These are phyloP conservation scores for Actias luna DNA, from an alignment of 2,888 invertebrate species.

Conservation along the genomic window DNA sequence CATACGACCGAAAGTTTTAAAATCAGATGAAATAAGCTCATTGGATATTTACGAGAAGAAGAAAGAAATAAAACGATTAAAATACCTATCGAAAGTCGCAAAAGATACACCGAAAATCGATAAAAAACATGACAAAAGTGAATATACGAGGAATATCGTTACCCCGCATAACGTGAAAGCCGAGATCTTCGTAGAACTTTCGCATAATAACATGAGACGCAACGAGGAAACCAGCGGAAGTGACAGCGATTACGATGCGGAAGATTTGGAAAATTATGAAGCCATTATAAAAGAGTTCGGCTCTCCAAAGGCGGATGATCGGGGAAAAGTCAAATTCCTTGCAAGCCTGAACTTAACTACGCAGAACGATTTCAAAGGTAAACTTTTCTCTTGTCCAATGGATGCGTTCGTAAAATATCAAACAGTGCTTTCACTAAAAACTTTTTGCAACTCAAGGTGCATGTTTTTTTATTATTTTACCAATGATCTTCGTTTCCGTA, in stretches of 20 bases:
- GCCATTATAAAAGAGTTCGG: constrained; percentile 77
- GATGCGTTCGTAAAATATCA: neutral
- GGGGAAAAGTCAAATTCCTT: constrained; percentile 81
- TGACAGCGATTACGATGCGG: constrained; percentile 75
- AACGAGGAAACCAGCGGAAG: constrained; percentile 69
- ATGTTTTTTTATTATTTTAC: too few relatives aligned
- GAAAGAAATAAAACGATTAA: constrained; percentile 68
- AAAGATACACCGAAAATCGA: constrained; percentile 45
- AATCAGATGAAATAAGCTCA: constrained; percentile 64
- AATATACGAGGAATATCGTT: constrained; percentile 49
- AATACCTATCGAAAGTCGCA: constrained; percentile 55
- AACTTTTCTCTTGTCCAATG: constrained; percentile 28
- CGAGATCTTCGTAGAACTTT: constrained; percentile 68
- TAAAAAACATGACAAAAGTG: constrained; percentile 40
- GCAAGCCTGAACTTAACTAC: constrained; percentile 84
- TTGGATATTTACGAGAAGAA: constrained; percentile 80
- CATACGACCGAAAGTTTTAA: constrained; percentile 51
- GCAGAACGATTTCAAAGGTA: constrained; percentile 83
- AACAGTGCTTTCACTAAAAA: too few relatives aligned
- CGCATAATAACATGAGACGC: constrained; percentile 47
- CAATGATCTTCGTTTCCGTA: too few relatives aligned
- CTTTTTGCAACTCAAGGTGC: too few relatives aligned
- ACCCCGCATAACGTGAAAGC: constrained; percentile 65
- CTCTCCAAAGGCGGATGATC: constrained; percentile 63
- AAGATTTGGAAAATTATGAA: constrained; percentile 70